Evolutionary conservation across 1,140 invertebrate genomes (phyloP), one percentile per base, ranked within the genome.

Genomic region (Eurosta solidaginis): DNA sequence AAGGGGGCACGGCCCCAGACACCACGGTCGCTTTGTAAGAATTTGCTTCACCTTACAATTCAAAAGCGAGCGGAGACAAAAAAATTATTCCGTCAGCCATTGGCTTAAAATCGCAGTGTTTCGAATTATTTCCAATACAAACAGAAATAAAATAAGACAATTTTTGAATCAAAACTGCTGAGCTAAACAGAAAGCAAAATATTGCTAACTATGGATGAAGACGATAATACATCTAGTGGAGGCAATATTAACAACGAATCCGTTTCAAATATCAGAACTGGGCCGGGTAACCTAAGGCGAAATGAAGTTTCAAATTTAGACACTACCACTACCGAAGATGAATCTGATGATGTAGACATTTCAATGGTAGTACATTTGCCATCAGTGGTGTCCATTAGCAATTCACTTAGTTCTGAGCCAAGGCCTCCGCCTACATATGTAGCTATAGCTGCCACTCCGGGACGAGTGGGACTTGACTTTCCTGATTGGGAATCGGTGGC

Each of bases 171-270:
- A 4, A 36, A 29, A 36, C 29, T 20, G 27, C n/a, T 54, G 50
- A 25, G 12, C 27, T 73, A 73, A 47, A 47, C 45, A 9, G 45
- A 10, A 12, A 25, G 22, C 12, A 25, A 54, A 33, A 29, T 33
- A 29, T 59, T 33, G 27, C 17, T 20, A 78, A 84, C 77, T 79
- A 85, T 85, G 84, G 84, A 85, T 79, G 84, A 85, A 79, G 84
- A 85, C 82, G 83, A 85, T 79, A 85, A 84, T 80, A 77, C 84
- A 76, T 85, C 84, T 54, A 85, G 84, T 83, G 82, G 81, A 78
- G 54, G 54, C 14, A 83, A 85, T 78, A 85, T 85, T 76, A 84
- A 82, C 82, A 82, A 85, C 76, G 84, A 85, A 75, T 84, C 83
- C 3, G 84, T 80, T 27, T 45, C 44, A 17, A 50, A 9, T 76